phyloP scores from a whole-genome alignment of 2,113 vertebrate species.

The Tautogolabrus adspersus region DNA sequence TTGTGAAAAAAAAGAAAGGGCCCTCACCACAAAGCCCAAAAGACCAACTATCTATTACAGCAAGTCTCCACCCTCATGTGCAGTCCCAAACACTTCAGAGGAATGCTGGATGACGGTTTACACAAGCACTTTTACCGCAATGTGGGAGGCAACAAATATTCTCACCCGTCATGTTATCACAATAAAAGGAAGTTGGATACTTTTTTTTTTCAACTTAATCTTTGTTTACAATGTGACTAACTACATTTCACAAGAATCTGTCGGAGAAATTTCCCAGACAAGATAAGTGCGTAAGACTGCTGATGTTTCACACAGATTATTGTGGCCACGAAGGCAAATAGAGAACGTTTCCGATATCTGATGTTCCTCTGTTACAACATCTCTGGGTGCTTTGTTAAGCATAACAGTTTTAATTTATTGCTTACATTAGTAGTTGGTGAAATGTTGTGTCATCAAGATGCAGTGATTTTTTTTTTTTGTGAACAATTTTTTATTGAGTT shows the following conservation, averaged over 20 bases:
- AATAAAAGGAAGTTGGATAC: background rate
- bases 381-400: constrained; percentile 2
- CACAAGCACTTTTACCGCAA: background rate
- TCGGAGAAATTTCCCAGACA: background rate
- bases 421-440: background rate
- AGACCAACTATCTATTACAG: background rate
- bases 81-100: background rate
- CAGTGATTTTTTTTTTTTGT: no score
- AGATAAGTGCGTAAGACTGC: background rate
- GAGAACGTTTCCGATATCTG: background rate
- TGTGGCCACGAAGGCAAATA: background rate
- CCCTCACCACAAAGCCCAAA: background rate
- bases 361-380: background rate
- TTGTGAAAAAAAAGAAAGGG: no score
- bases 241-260: background rate
- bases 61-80: background rate
- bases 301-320: constrained; percentile 1
- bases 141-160: background rate
- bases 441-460: background rate
- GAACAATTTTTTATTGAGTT: no score
- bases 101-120: background rate
- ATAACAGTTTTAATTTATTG: background rate
- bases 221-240: background rate
- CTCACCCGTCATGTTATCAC: background rate
- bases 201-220: background rate